phyloP scores from a whole-genome alignment of 2,888 invertebrate species.

The Mongoloraphidia duomilia region DNA sequence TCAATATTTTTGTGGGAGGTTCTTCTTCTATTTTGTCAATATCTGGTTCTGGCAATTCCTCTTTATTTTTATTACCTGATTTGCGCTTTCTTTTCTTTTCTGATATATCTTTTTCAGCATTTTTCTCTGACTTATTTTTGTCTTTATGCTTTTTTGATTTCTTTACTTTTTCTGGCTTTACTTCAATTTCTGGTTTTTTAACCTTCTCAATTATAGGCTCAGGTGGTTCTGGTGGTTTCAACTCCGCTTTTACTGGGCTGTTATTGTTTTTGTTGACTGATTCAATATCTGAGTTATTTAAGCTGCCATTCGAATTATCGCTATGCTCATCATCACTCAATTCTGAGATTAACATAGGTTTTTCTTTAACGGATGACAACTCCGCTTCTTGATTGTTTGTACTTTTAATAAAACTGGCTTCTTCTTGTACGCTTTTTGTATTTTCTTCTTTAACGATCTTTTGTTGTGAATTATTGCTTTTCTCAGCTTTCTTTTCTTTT shows the following conservation, averaged over 20 bases:
- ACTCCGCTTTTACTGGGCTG: background rate
- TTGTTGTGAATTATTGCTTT: constrained; percentile 1
- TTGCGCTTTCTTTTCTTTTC: constrained; percentile 50
- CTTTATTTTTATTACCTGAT: constrained; percentile 33
- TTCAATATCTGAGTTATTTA: background rate
- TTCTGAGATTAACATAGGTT: background rate
- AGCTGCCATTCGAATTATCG: background rate
- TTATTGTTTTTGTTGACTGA: background rate
- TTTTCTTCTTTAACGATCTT: constrained; percentile 22
- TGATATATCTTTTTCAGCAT: constrained; percentile 43
- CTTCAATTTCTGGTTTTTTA: constrained; percentile 44
- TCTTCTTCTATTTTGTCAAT: constrained; percentile 23
- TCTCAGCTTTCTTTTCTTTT: constrained; percentile 15
- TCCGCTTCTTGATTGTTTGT: constrained; percentile 19
- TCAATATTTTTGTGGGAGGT: constrained; percentile 10
- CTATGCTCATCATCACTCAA: constrained; percentile 2
- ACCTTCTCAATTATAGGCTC: constrained; percentile 21
- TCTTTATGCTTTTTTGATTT: constrained; percentile 35
- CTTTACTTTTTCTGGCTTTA: constrained; percentile 13
- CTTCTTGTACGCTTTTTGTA: constrained; percentile 20
- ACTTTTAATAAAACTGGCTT: constrained; percentile 17
- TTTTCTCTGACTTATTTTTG: constrained; percentile 40
- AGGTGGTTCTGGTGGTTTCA: constrained; percentile 16
- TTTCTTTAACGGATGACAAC: too few species aligned
- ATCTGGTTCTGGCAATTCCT: constrained; percentile 26